Percentiles rank a stretch among this genome's conserved stretches.
Evolutionary conservation across 92 coral and sea anemone species (phyloP).

Genomic region (Epizoanthus illoricatus): DNA sequence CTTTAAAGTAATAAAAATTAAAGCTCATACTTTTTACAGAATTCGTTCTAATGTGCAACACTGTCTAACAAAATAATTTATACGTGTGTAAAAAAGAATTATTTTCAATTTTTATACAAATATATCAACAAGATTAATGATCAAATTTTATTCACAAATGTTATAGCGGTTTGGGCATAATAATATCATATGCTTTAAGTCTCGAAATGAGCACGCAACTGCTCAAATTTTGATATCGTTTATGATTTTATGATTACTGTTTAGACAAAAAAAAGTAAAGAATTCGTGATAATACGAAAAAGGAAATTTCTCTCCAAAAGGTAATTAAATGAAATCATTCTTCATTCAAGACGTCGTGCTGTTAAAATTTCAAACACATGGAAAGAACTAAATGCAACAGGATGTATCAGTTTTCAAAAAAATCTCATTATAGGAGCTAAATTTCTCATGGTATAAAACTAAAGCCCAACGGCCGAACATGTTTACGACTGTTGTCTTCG

Average conservation of each 20-base stretch:
- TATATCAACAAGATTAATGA: constrained; percentile 24
- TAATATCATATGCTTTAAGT: too few relatives aligned
- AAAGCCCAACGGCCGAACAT: neutral
- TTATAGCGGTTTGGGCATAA: neutral
- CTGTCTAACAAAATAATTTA: constrained; percentile 18
- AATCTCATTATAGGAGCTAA: neutral
- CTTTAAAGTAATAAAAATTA: constrained; percentile 34
- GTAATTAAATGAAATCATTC: constrained; percentile 11
- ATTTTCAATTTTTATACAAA: constrained; percentile 25
- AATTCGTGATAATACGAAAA: constrained; percentile 1
- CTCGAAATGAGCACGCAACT: neutral
- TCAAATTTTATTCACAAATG: constrained; percentile 9
- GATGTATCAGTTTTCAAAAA: constrained; percentile 15
- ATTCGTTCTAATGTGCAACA: neutral
- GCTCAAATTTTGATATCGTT: neutral
- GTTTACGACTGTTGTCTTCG: neutral
- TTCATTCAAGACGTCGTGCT: constrained; percentile 2
- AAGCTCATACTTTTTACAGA: neutral
- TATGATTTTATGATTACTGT: neutral
- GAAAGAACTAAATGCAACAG: constrained; percentile 9
- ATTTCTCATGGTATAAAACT: neutral
- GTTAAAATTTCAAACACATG: constrained; percentile 16
- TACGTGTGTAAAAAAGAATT: constrained; percentile 23
- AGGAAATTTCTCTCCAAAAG: constrained; percentile 22
- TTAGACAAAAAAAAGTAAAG: neutral